Conservation (phyloP, 1,140 invertebrate species). For the Solenopsis fugax region DNA sequence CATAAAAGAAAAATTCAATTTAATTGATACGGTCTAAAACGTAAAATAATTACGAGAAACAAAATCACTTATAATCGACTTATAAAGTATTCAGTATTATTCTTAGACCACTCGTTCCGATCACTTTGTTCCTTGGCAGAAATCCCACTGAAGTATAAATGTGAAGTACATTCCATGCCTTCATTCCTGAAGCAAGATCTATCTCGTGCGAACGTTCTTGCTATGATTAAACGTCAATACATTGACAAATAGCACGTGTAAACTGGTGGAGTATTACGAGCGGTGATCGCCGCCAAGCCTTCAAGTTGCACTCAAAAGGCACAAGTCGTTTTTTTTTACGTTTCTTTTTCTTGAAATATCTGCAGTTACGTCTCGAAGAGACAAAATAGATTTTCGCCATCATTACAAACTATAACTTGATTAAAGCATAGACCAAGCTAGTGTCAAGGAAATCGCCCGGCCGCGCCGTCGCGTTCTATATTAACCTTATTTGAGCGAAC, state of each 20-base stretch:
- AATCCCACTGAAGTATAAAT: neutral
- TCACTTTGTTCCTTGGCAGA: neutral
- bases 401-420: slow-evolving; percentile 43
- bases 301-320: slow-evolving; percentile 10
- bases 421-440: neutral
- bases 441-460: slow-evolving; percentile 49
- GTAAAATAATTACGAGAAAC: neutral
- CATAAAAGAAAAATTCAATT: neutral
- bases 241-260: neutral
- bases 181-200: neutral
- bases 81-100: neutral
- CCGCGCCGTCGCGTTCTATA: slow-evolving; percentile 44
- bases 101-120: neutral
- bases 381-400: slow-evolving; percentile 35
- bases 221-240: slow-evolving; percentile 8
- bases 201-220: neutral
- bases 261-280: neutral
- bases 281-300: neutral
- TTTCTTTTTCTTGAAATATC: slow-evolving; percentile 15
- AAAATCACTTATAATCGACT: neutral
- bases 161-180: neutral
- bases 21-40: neutral
- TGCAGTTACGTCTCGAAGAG: neutral
- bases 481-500: slow-evolving; percentile 61
- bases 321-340: neutral